Percentiles rank a stretch among this genome's conserved stretches.
Conservation (phyloP, 2,797 vertebrate genomes). For the Gymnoscopelus microlampas region DNA sequence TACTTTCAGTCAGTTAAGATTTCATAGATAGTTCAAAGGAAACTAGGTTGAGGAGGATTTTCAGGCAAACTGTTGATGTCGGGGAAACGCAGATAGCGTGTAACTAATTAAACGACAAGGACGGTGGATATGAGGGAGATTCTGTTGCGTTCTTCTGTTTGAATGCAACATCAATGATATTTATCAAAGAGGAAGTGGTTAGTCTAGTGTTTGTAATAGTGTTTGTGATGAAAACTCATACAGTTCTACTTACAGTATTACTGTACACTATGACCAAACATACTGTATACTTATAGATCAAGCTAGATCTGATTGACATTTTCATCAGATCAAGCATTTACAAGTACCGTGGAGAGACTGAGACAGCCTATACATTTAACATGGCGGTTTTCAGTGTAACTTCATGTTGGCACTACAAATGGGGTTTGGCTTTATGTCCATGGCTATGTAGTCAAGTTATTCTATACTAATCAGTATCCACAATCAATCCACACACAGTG, state of each 20-base stretch:
- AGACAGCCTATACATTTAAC: constrained; percentile 55
- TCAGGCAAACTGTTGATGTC: constrained; percentile 14
- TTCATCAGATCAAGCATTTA: too few species aligned
- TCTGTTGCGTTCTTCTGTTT: constrained; percentile 21
- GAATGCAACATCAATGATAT: neutral
- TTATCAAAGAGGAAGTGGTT: neutral
- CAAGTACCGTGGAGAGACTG: too few species aligned
- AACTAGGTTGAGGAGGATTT: constrained; percentile 5
- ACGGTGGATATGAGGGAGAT: constrained; percentile 11
- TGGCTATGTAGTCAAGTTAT: too few species aligned
- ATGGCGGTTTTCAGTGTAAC: constrained; percentile 44
- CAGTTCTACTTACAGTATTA: neutral
- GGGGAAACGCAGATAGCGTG: constrained; percentile 13
- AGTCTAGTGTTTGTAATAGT: neutral
- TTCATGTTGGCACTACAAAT: constrained; percentile 49
- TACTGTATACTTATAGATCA: too few species aligned
- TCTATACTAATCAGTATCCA: too few species aligned
- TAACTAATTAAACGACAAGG: constrained; percentile 42
- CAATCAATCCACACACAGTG: too few species aligned
- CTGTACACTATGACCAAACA: too few species aligned
- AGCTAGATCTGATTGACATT: too few species aligned
- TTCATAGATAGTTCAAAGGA: constrained; percentile 14
- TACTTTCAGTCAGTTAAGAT: constrained; percentile 10
- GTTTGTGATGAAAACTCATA: neutral
- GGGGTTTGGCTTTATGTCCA: constrained; percentile 22